phyloP scores from a whole-genome alignment of 2,888 invertebrate species.

The Cetonia aurata region DNA sequence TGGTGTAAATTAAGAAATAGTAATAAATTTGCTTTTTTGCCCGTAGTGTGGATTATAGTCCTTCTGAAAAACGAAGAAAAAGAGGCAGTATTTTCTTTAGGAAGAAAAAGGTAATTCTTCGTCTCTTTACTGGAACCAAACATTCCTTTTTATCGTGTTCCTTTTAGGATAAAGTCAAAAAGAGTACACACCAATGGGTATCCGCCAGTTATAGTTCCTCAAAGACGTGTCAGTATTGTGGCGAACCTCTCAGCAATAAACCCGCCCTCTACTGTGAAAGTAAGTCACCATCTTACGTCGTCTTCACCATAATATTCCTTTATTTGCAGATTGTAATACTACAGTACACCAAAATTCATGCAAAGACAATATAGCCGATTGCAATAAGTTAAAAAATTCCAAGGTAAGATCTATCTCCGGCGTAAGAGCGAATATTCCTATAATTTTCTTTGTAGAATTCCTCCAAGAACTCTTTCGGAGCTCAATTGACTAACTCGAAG shows the following conservation, averaged over 20 bases:
- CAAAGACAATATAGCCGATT: conserved; percentile 89
- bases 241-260: conserved; percentile 82
- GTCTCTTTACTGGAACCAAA: neutral
- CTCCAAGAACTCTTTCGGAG: conserved; percentile 63
- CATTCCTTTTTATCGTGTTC: conserved; percentile 8
- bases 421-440: conserved; percentile 44
- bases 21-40: conserved; percentile 35
- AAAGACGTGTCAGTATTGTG: conserved; percentile 83
- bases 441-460: conserved; percentile 59
- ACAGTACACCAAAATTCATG: conserved; percentile 90
- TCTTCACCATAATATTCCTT: neutral
- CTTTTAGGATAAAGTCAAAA: conserved; percentile 80
- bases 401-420: conserved; percentile 66
- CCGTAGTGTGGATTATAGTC: conserved; percentile 74
- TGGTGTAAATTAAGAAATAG: neutral
- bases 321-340: conserved; percentile 81
- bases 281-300: conserved; percentile 66
- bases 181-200: conserved; percentile 82
- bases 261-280: conserved; percentile 88
- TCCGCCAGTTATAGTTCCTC: conserved; percentile 75
- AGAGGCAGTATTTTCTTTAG: conserved; percentile 91
- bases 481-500: conserved; percentile 63
- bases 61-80: conserved; percentile 88
- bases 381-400: conserved; percentile 79
- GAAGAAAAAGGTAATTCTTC: conserved; percentile 81